A percentile compares a stretch with the other conserved stretches of the same genome.
Evolutionary conservation across 2,888 invertebrate species (phyloP).

Genomic region (Parascotia fuliginaria): DNA sequence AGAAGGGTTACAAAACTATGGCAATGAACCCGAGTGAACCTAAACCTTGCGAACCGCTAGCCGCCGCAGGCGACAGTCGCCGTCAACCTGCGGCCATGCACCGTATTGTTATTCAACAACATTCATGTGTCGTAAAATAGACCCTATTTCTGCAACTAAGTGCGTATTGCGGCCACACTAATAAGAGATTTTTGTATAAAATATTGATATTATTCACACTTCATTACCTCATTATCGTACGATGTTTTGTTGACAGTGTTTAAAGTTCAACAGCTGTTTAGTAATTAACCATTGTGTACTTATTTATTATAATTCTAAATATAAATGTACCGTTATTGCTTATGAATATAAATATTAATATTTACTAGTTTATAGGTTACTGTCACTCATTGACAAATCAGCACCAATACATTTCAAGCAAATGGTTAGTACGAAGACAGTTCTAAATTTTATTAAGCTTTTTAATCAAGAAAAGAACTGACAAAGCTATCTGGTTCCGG

Average conservation of each 20-base stretch:
- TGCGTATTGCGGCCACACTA: slow-evolving; percentile 26
- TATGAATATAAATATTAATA: neutral
- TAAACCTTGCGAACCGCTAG: slow-evolving; percentile 85
- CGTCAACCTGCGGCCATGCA: slow-evolving; percentile 57
- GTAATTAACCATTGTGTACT: slow-evolving; percentile 6
- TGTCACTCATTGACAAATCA: neutral
- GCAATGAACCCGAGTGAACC: slow-evolving; percentile 85
- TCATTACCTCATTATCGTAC: too few relatives aligned
- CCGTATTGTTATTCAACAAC: slow-evolving; percentile 33
- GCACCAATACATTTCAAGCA: too few relatives aligned
- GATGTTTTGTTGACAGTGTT: too few relatives aligned
- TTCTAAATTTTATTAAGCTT: too few relatives aligned
- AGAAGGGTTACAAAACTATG: slow-evolving; percentile 86
- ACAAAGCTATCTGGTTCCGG: too few relatives aligned
- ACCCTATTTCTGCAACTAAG: slow-evolving; percentile 20
- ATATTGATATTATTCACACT: slow-evolving; percentile 1
- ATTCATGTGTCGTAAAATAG: slow-evolving; percentile 32
- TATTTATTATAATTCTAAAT: slow-evolving; percentile 2
- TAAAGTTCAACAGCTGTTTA: slow-evolving; percentile 1
- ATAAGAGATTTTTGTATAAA: neutral
- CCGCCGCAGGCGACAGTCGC: slow-evolving; percentile 68
- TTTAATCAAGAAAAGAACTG: too few relatives aligned
- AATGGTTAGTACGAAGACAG: too few relatives aligned
- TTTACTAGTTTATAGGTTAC: neutral
- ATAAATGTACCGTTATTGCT: neutral